phyloP scores from a whole-genome alignment of 2,888 invertebrate species.

The Zele albiditarsus region DNA sequence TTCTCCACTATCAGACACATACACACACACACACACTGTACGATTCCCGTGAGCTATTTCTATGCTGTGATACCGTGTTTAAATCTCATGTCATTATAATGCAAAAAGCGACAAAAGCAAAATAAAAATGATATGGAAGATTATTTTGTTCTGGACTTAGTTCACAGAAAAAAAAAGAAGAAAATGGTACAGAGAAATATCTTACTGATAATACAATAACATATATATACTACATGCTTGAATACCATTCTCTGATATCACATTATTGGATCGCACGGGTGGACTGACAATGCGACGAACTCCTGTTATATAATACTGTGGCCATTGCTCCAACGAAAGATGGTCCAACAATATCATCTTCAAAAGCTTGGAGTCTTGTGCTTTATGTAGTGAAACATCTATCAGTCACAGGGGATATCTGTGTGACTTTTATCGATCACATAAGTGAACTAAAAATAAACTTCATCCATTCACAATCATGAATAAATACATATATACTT shows the following conservation, averaged over 20 bases:
- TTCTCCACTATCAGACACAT: background rate
- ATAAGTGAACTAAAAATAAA: background rate
- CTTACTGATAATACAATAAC: background rate
- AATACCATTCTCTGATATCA: background rate
- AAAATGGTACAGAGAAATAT: background rate
- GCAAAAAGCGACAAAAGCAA: background rate
- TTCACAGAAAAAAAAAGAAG: background rate
- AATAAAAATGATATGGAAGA: background rate
- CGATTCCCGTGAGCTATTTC: background rate
- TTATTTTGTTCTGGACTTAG: background rate
- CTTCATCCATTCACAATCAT: background rate
- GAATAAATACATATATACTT: background rate
- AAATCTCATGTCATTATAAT: background rate
- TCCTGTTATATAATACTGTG: background rate
- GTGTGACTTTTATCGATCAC: background rate
- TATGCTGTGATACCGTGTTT: background rate
- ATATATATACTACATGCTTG: background rate
- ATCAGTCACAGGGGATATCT: background rate
- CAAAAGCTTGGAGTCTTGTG: background rate
- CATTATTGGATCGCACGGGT: conserved; percentile 5
- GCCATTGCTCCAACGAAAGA: background rate
- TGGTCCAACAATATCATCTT: background rate
- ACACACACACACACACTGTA: background rate
- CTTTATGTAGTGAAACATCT: background rate
- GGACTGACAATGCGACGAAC: background rate